Percentiles rank a stretch among this genome's conserved stretches.
Evolutionary conservation across 1,140 invertebrate genomes (phyloP).

Genomic region (Melitaea cinxia): DNA sequence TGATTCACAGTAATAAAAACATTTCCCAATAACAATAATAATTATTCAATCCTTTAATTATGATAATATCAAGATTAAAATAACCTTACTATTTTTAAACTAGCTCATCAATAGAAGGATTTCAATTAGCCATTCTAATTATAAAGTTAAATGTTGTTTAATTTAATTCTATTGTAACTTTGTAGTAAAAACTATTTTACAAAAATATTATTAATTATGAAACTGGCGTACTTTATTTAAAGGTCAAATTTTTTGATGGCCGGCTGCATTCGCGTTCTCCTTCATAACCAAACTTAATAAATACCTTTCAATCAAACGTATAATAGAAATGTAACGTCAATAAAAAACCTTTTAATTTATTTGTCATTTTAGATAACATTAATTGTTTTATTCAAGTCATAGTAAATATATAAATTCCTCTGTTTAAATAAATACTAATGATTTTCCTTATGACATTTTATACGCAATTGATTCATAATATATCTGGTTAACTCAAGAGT

Average conservation of each 20-base stretch:
- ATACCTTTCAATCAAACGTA: neutral
- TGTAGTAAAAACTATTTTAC: neutral
- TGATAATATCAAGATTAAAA: conserved; percentile 8
- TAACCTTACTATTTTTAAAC: conserved; percentile 12
- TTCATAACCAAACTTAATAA: neutral
- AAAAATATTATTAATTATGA: neutral
- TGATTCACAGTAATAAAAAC: conserved; percentile 14
- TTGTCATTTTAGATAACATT: neutral
- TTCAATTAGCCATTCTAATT: neutral
- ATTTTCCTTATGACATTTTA: conserved; percentile 27
- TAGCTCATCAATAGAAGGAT: neutral
- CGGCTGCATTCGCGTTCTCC: neutral
- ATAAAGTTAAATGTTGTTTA: neutral
- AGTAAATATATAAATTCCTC: neutral
- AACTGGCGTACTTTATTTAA: neutral
- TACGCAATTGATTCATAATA: conserved; percentile 18
- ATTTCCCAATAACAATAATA: conserved; percentile 13
- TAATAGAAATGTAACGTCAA: neutral
- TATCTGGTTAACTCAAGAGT: conserved; percentile 20
- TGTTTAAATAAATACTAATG: neutral
- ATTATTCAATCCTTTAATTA: conserved; percentile 11
- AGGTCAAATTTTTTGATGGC: neutral
- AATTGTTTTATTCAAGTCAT: conserved; percentile 8
- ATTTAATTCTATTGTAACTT: no score
- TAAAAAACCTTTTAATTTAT: neutral